Conservation (phyloP, 2,888 invertebrate species). For the Yponomeuta evonymella region DNA sequence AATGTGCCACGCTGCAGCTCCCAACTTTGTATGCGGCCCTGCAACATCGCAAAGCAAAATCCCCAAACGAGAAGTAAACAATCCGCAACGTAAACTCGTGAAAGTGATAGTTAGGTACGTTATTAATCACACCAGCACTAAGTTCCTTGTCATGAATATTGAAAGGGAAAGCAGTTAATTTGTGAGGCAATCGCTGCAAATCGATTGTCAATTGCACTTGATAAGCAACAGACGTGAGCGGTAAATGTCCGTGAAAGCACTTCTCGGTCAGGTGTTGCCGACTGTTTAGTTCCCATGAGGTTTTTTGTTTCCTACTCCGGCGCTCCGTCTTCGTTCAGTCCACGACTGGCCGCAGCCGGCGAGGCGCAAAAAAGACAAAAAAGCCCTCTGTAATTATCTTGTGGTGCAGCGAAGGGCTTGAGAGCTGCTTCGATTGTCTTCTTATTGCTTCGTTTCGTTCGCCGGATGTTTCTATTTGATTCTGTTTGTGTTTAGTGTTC, state of each 20-base stretch:
- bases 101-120: slow-evolving; percentile 9
- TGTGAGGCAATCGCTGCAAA: slow-evolving; percentile 26
- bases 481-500: slow-evolving; percentile 34
- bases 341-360: slow-evolving; percentile 25
- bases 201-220: slow-evolving; percentile 21
- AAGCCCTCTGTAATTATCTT: slow-evolving; percentile 47
- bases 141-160: slow-evolving; percentile 45
- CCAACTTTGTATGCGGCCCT: neutral
- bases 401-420: slow-evolving; percentile 42
- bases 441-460: slow-evolving; percentile 54
- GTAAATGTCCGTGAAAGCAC: slow-evolving; percentile 16
- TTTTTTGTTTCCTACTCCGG: slow-evolving; percentile 31
- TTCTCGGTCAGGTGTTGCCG: slow-evolving; percentile 23
- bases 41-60: neutral
- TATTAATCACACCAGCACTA: slow-evolving; percentile 4
- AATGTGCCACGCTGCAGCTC: slow-evolving; percentile 2
- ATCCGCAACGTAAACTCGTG: slow-evolving; percentile 1
- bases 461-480: slow-evolving; percentile 57
- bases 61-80: neutral
- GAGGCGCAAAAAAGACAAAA: slow-evolving; percentile 37
- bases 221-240: slow-evolving; percentile 14
- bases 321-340: slow-evolving; percentile 41
- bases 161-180: slow-evolving; percentile 40
- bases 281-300: slow-evolving; percentile 30
- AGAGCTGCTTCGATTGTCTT: slow-evolving; percentile 47